These are phyloP conservation scores for Telenomus remus DNA, from an alignment of 1,140 invertebrate genomes.

Conservation along the genomic window DNA sequence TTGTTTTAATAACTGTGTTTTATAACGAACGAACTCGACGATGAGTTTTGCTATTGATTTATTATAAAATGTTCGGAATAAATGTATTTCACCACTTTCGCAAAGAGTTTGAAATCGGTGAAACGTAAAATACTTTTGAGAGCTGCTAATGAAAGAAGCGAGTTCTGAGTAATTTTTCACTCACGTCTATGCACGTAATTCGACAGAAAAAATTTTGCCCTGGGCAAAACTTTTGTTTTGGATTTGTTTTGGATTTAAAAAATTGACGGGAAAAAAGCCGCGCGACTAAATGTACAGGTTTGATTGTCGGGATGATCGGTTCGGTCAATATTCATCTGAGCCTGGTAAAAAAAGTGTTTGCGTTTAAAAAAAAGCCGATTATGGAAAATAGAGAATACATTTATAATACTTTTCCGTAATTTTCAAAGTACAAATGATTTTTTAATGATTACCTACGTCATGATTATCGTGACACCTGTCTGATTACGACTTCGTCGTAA, in stretches of 20 bases:
- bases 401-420: no score
- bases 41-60: no score
- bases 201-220: conserved; percentile 5
- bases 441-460: no score
- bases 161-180: no score
- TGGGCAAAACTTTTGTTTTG: no score
- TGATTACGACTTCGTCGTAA: conserved; percentile 12
- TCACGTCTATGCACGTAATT: conserved; percentile 2
- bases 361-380: conserved; percentile 14
- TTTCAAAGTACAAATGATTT: no score
- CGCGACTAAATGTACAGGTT: conserved; percentile 21
- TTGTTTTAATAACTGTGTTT: no score
- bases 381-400: no score
- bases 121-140: background rate
- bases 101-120: background rate
- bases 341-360: background rate
- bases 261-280: conserved; percentile 18
- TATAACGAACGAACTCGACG: no score
- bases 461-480: no score
- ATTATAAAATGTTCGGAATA: no score
- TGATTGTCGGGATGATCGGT: conserved; percentile 20
- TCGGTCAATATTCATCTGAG: conserved; percentile 19
- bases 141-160: background rate
- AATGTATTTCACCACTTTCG: background rate
- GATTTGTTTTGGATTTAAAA: conserved; percentile 21